phyloP scores from a whole-genome alignment of 2,888 invertebrate genomes.

The Leptogaster cylindrica region DNA sequence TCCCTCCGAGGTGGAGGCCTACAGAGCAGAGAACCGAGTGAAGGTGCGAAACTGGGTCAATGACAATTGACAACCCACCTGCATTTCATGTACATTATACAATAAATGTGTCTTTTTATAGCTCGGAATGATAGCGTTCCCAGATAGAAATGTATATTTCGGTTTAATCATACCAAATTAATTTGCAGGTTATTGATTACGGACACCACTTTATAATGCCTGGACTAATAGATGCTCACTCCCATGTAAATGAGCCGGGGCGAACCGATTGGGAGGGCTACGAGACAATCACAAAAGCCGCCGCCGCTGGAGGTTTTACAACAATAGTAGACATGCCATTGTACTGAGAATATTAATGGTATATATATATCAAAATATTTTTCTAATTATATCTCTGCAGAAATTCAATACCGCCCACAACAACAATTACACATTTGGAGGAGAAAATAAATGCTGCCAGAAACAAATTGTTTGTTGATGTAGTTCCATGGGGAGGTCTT shows the following conservation, averaged over 20 bases:
- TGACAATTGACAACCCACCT: too few species aligned
- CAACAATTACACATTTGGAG: constrained; percentile 66
- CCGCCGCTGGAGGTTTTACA: constrained; percentile 71
- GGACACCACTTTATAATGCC: constrained; percentile 69
- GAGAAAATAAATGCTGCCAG: constrained; percentile 66
- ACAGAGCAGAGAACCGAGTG: constrained; percentile 42
- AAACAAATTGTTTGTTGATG: constrained; percentile 67
- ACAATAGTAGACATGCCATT: constrained; percentile 73
- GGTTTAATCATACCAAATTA: too few species aligned
- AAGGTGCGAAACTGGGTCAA: background rate
- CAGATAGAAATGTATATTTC: too few species aligned
- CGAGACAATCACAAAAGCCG: constrained; percentile 69
- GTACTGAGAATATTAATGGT: constrained; percentile 55
- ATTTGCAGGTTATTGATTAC: constrained; percentile 59
- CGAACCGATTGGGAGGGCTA: constrained; percentile 71
- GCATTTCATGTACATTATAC: background rate
- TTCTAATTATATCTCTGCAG: constrained; percentile 55
- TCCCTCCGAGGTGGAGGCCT: constrained; percentile 57
- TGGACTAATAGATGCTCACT: constrained; percentile 71
- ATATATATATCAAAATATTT: background rate
- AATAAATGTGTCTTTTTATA: too few species aligned
- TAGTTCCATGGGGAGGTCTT: constrained; percentile 75
- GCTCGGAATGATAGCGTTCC: too few species aligned
- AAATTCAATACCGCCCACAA: constrained; percentile 73
- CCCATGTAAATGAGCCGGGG: constrained; percentile 72